Evolutionary conservation across 1,140 invertebrate genomes (phyloP), one percentile per base, ranked within the genome.

Genomic region (fruit fly (Drosophila melanogaster)): DNA sequence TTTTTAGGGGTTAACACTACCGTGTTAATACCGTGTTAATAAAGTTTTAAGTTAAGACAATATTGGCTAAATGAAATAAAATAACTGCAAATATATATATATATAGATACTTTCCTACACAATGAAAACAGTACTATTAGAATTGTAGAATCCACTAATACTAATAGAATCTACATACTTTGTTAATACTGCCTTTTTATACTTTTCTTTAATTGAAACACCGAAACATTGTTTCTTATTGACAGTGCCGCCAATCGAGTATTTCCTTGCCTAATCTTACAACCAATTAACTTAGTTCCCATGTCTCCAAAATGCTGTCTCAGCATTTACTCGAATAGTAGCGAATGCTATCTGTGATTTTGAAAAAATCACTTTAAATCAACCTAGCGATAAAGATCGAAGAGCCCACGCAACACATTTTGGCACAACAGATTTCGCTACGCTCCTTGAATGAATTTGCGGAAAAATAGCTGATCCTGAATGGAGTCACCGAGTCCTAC

Each of bases 401-500:
- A 17, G 10, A 41, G 12, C 17, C 51, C 33, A 50, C 38, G 54
- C 40, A 67, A 59, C 19, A 53, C 17, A 56, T 43, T 74, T 35
- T 65, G 47, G 47, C 54, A 51, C 30, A 50, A 53, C 40, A 47
- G 22, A 35, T 40, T 72, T 72, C 19, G 67, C 67, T 44, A 57
- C 67, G 43, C 64, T 70, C 67, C 46, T 56, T 56, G 50, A 70
- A 64, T 80, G 77, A 84, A 37, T 79, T 87, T 44, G 80, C 77
- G 24, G 71, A 89, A 71, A 40, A 24, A 7, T 17, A 6, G 24
- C 30, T 26, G 58, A 49, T 77, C 33, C 37, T 55, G 26, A 77
- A 59, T 54, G 60, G 66, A 84, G 79, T 84, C 70, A 55, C 43
- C 54, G 56, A 49, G 38, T 54, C 77, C 70, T 89, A 90, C 85